These are phyloP conservation scores for Catostylus mosaicus DNA, from an alignment of 30 jellyfish, hydroid and myxozoan genomes.

Conservation along the genomic window DNA sequence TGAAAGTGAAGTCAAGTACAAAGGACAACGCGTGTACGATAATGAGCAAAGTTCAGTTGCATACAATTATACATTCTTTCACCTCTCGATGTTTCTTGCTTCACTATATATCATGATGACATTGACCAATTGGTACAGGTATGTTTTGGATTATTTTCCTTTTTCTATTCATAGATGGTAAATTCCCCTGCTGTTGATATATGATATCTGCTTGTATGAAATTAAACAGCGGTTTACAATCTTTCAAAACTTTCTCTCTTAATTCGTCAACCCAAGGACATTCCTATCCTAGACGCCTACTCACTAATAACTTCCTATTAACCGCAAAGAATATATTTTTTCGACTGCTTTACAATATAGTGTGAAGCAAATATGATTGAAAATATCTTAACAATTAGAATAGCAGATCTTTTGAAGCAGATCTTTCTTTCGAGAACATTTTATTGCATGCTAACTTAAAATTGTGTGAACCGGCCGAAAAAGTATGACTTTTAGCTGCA, in stretches of 20 bases:
- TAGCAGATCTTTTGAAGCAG: too few relatives aligned
- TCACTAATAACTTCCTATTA: neutral
- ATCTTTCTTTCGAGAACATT: neutral
- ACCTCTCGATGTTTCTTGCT: slow-evolving; percentile 80
- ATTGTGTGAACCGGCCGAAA: too few relatives aligned
- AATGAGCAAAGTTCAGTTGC: slow-evolving; percentile 80
- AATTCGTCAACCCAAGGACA: neutral
- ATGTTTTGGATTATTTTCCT: too few relatives aligned
- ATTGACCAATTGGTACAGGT: slow-evolving; percentile 99
- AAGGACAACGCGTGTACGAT: slow-evolving; percentile 92
- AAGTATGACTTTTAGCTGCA: too few relatives aligned
- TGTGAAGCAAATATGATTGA: too few relatives aligned
- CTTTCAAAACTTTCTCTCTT: neutral
- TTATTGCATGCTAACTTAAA: neutral
- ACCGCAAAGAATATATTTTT: too few relatives aligned
- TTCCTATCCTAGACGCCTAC: neutral
- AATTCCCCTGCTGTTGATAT: too few relatives aligned
- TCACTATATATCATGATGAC: slow-evolving; percentile 96
- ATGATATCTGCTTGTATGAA: neutral
- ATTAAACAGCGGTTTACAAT: neutral
- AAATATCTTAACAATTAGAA: too few relatives aligned
- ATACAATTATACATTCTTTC: slow-evolving; percentile 88
- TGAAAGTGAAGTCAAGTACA: slow-evolving; percentile 62
- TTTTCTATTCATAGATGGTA: too few relatives aligned
- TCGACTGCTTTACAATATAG: too few relatives aligned